Conservation (phyloP, 2,888 invertebrate species). For the Baccha elongata region DNA sequence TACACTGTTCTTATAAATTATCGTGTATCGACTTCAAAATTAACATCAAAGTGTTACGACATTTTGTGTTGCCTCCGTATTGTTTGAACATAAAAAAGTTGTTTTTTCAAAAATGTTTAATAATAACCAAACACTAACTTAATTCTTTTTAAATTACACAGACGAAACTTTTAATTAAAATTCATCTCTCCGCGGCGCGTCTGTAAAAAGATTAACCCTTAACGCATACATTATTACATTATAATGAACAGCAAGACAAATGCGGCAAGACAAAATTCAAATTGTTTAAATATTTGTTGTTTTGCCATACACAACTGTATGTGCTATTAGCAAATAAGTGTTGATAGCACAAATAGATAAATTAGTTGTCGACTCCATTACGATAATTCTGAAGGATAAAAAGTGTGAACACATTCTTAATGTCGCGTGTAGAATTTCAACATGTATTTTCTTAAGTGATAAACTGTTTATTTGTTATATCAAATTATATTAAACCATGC, state of each 20-base stretch:
- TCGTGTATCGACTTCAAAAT: conserved; percentile 27
- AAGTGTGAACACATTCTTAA: conserved; percentile 19
- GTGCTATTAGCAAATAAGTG: conserved; percentile 42
- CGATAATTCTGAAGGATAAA: conserved; percentile 2
- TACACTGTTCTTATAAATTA: conserved; percentile 18
- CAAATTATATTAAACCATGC: no score
- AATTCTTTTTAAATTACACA: conserved; percentile 2
- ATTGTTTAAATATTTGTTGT: conserved; percentile 65
- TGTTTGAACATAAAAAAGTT: not conserved
- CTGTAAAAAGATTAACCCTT: conserved; percentile 31
- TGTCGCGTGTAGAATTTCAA: conserved; percentile 10
- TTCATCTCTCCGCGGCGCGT: conserved; percentile 23
- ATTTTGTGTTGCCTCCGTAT: conserved; percentile 11
- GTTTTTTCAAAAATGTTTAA: not conserved
- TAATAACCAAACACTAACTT: conserved; percentile 3
- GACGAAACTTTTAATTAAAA: conserved; percentile 47
- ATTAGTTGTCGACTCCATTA: conserved; percentile 39
- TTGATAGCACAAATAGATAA: conserved; percentile 57
- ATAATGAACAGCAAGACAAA: conserved; percentile 11
- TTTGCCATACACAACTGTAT: conserved; percentile 33
- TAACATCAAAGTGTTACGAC: conserved; percentile 22
- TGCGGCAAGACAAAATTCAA: conserved; percentile 36
- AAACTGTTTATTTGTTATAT: not conserved
- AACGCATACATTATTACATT: conserved; percentile 11
- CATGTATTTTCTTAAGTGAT: not conserved